Evolutionary conservation across 1,140 invertebrate species (phyloP).

Genomic region (Mya arenaria): DNA sequence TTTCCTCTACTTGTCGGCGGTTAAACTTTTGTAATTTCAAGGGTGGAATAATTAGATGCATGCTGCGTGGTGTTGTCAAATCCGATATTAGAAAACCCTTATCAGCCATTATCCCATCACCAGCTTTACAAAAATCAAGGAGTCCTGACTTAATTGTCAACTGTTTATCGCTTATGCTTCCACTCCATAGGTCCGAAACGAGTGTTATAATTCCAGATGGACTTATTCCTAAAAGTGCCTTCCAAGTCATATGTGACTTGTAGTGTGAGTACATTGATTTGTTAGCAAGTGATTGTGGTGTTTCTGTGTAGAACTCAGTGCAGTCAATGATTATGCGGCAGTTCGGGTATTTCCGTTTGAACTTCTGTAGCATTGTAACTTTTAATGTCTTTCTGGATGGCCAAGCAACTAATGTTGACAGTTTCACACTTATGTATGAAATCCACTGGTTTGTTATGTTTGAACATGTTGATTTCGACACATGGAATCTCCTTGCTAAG

Average conservation of each 20-base stretch:
- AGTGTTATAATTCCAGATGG: conserved; percentile 18
- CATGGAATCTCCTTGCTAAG: no score
- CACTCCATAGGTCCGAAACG: background rate
- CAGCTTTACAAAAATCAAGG: background rate
- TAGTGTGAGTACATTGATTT: conserved; percentile 53
- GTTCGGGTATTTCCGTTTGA: no score
- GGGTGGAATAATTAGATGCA: conserved; percentile 34
- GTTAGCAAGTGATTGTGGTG: no score
- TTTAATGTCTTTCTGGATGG: no score
- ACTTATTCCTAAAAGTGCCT: conserved; percentile 39
- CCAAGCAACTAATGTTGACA: no score
- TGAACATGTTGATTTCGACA: no score
- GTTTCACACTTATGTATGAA: no score
- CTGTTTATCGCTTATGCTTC: conserved; percentile 35
- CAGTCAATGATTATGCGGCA: no score
- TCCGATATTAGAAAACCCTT: conserved; percentile 44
- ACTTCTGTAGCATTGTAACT: no score
- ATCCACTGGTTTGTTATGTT: no score
- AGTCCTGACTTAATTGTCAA: conserved; percentile 12
- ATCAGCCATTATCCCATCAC: conserved; percentile 34
- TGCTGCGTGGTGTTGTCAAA: conserved; percentile 14
- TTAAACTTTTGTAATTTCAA: conserved; percentile 22
- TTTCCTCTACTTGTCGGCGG: background rate
- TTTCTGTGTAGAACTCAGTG: no score
- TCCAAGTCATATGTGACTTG: conserved; percentile 52